phyloP scores from a whole-genome alignment of 2,888 invertebrate species.

The Epinotia demarniana region DNA sequence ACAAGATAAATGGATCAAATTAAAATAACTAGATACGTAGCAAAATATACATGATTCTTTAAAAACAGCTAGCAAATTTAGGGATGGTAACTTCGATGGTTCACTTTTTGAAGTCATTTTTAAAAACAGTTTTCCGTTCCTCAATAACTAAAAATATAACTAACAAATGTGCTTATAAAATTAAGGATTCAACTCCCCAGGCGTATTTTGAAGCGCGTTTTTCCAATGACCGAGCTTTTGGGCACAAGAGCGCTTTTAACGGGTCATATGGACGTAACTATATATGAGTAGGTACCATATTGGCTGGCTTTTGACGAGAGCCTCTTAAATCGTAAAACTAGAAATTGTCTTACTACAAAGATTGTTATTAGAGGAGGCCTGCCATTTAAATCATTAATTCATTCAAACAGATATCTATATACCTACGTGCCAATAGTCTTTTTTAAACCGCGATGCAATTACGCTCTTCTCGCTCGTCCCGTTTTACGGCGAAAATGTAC shows the following conservation, averaged over 20 bases:
- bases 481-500: too few species aligned
- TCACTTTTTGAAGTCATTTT: neutral
- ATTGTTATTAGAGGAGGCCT: too few species aligned
- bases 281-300: too few species aligned
- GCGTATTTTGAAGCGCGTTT: neutral
- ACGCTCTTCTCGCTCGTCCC: too few species aligned
- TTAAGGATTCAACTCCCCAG: conserved; percentile 8
- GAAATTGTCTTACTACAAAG: too few species aligned
- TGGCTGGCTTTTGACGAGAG: too few species aligned
- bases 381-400: too few species aligned
- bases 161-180: conserved; percentile 32
- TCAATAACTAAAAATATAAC: conserved; percentile 10
- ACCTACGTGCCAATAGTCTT: too few species aligned
- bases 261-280: neutral
- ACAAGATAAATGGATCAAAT: neutral
- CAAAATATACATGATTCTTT: neutral
- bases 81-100: neutral
- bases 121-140: neutral
- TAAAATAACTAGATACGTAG: neutral
- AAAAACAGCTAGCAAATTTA: neutral
- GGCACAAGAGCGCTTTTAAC: neutral
- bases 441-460: too few species aligned
- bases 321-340: too few species aligned
- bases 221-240: too few species aligned
- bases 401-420: too few species aligned